Evolutionary conservation across 1,140 invertebrate genomes (phyloP).

Genomic region (Eriosoma lanigerum): DNA sequence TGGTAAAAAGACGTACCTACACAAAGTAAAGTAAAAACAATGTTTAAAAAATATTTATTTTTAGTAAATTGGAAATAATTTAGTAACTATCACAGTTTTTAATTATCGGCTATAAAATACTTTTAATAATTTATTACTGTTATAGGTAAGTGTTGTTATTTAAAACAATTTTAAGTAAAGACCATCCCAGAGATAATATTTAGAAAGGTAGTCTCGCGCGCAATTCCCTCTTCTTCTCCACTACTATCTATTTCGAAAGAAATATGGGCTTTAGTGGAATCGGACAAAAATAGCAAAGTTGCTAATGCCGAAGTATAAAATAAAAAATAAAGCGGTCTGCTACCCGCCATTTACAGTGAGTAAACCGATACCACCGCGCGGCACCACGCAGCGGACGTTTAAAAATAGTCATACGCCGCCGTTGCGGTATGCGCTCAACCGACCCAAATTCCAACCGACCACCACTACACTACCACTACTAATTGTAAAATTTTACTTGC

Average conservation of each 20-base stretch:
- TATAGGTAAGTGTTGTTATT: no score
- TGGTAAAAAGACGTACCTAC: no score
- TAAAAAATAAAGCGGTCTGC: constrained; percentile 42
- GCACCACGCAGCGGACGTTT: constrained; percentile 51
- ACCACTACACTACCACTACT: constrained; percentile 8
- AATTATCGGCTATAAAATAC: no score
- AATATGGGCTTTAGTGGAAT: constrained; percentile 37
- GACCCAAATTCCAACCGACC: constrained; percentile 49
- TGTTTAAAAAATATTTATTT: no score
- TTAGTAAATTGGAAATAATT: no score
- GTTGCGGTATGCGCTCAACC: constrained; percentile 42
- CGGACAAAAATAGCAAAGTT: constrained; percentile 51
- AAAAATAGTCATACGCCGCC: constrained; percentile 42
- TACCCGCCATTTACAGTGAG: constrained; percentile 50
- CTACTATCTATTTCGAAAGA: constrained; percentile 34
- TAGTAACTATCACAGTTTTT: no score
- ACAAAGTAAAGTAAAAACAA: no score
- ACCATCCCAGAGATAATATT: not conserved
- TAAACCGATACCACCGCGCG: constrained; percentile 49
- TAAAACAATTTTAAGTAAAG: not conserved
- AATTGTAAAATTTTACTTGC: constrained; percentile 7
- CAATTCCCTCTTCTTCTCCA: not conserved
- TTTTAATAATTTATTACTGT: no score
- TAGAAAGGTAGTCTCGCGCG: not conserved
- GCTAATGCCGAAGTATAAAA: constrained; percentile 48